Percentiles rank a stretch among this genome's conserved stretches.
Conservation (phyloP, 2,113 vertebrate species). For the Catharus minimus region DNA sequence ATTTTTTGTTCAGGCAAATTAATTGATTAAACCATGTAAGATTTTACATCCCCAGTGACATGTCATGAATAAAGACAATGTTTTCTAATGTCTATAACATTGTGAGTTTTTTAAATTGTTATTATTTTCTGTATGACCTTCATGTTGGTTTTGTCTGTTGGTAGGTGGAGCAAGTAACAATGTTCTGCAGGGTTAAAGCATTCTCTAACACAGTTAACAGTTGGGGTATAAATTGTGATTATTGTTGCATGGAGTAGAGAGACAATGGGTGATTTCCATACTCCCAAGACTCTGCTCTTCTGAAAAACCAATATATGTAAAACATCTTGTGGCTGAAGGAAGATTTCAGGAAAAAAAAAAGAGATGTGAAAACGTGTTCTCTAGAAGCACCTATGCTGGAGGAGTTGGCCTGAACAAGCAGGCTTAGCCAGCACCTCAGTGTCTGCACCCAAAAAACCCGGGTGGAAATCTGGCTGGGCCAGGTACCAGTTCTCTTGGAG, state of each 20-base stretch:
- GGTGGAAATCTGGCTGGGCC: background rate
- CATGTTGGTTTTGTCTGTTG: background rate
- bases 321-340: background rate
- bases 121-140: background rate
- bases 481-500: background rate
- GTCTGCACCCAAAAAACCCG: background rate
- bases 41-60: background rate
- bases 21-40: background rate
- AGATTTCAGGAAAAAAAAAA: background rate
- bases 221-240: background rate
- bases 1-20: background rate
- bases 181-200: background rate
- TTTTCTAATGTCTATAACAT: background rate
- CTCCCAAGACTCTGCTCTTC: background rate
- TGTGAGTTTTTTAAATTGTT: background rate
- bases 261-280: background rate
- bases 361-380: background rate
- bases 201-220: background rate
- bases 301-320: background rate
- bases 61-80: background rate
- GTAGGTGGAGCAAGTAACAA: background rate
- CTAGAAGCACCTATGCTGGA: background rate
- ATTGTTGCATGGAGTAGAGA: background rate
- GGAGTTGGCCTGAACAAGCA: background rate
- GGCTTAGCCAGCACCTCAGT: background rate